Conservation (phyloP, 2,888 invertebrate genomes). For the Autographa gamma region DNA sequence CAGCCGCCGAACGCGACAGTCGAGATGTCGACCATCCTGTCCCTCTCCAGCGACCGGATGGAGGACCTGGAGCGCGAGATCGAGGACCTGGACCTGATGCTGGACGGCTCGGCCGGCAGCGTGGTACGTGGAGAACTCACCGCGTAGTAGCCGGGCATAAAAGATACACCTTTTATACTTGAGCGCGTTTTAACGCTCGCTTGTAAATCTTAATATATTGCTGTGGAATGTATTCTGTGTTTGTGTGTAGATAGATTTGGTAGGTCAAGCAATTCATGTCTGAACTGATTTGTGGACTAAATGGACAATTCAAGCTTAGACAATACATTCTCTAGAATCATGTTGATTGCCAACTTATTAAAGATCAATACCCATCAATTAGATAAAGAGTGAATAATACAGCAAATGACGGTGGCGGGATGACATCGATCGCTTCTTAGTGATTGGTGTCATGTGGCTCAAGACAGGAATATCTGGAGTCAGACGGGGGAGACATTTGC, state of each 20-base stretch:
- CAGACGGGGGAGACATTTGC: too few species aligned
- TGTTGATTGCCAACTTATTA: too few species aligned
- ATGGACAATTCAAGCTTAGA: too few species aligned
- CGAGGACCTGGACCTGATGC: constrained; percentile 93
- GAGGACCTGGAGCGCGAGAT: constrained; percentile 95
- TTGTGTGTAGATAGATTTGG: constrained; percentile 30
- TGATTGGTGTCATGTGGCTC: too few species aligned
- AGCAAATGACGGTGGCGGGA: too few species aligned
- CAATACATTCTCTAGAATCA: too few species aligned
- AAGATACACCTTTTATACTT: background rate
- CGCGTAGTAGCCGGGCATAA: background rate
- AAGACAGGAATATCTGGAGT: too few species aligned
- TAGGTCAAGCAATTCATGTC: background rate
- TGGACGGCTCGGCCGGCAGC: constrained; percentile 92
- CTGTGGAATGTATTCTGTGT: constrained; percentile 26
- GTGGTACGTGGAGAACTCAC: constrained; percentile 57
- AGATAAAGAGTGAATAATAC: too few species aligned
- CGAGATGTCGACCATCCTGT: constrained; percentile 31
- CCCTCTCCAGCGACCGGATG: constrained; percentile 75
- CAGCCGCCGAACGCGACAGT: constrained; percentile 58
- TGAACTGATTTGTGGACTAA: too few species aligned
- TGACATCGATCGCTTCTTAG: too few species aligned
- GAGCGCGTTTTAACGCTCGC: constrained; percentile 19
- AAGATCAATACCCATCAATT: too few species aligned
- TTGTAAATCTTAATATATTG: constrained; percentile 42